Base-by-base conservation (phyloP, 2,113 vertebrate genomes). In the Bubalus kerabau region DNA sequence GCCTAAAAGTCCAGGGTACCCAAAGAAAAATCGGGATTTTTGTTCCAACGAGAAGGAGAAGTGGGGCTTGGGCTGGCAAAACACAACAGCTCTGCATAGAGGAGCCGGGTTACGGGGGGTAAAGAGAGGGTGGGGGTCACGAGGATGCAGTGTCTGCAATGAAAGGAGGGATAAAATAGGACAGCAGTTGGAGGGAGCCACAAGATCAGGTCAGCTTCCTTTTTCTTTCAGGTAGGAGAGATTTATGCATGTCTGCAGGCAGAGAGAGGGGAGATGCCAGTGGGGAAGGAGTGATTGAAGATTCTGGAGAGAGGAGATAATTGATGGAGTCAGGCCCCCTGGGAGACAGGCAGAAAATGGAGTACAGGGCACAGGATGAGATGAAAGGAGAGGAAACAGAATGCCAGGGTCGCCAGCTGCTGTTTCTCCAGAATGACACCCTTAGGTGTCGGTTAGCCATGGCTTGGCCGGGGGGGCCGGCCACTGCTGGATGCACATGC, bases 241-340 rank as follows among this genome's bases (percentile, higher is more conserved):
- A 80, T 96, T 76, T 90, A 88, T 57, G 56, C 0, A 0, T 24
- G 48, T 97, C 94, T 93, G 93, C 60, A 60, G 80, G 94, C 85
- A 28, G 86, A 90, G 91, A 36, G 32, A 60, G 23, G 40, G 89
- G 93, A 50, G 32, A 92, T 46, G n/a, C 88, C 81, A 40, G 52
- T 74, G 86, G 91, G 89, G 81, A 85, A 95, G 94, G 76, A 82
- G 36, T 88, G 87, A 85, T 71, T 16, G 97, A 84, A 86, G 83
- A 71, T 54, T 71, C 97, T 74, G 54, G 92, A 85, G 95, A 88
- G 64, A 95, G 81, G 74, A 84, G 92, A 67, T 92, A 84, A 93
- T 92, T 52, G 94, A 97, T 91, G 85, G 94, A 40, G 24, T 62
- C 86, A 3, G 50, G 60, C 87, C 82, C 97, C 88, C 36, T 48